phyloP scores from a whole-genome alignment of 92 coral and sea anemone species.

The Desmophyllum pertusum region DNA sequence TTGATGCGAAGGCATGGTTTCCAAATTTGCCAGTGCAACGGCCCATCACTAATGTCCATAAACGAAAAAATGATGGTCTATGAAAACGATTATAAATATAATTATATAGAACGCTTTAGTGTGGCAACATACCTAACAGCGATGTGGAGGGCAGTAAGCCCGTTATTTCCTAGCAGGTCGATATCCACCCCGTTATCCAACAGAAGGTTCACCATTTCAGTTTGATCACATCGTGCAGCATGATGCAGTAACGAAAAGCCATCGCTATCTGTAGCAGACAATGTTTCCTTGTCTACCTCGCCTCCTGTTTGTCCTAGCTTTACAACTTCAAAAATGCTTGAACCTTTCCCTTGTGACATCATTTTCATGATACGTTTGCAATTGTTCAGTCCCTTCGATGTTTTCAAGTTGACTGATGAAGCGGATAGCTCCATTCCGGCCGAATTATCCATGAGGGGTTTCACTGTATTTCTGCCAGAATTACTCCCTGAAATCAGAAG shows the following conservation, averaged over 20 bases:
- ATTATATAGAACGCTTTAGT: background rate
- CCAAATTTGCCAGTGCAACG: no score
- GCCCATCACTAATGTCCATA: no score
- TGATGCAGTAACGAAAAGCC: slow-evolving; percentile 69
- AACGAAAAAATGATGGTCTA: background rate
- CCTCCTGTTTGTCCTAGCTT: background rate
- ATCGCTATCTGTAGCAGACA: slow-evolving; percentile 22
- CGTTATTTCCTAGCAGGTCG: slow-evolving; percentile 40
- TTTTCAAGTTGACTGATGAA: background rate
- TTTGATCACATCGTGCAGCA: slow-evolving; percentile 65
- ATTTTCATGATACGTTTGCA: background rate
- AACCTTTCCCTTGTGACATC: slow-evolving; percentile 33
- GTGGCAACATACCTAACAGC: slow-evolving; percentile 58
- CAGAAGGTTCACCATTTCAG: slow-evolving; percentile 40
- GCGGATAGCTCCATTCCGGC: slow-evolving; percentile 3
- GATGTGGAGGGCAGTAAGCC: slow-evolving; percentile 67
- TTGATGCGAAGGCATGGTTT: no score
- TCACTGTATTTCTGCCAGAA: slow-evolving; percentile 7
- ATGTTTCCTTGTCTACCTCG: background rate
- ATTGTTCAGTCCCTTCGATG: background rate
- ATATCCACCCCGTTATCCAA: slow-evolving; percentile 62
- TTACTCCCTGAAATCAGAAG: background rate
- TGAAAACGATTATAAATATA: background rate
- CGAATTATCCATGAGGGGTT: slow-evolving; percentile 2
- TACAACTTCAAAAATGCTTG: slow-evolving; percentile 22